Conservation (phyloP, 1,140 invertebrate species). For the Drosophila nasuta region DNA sequence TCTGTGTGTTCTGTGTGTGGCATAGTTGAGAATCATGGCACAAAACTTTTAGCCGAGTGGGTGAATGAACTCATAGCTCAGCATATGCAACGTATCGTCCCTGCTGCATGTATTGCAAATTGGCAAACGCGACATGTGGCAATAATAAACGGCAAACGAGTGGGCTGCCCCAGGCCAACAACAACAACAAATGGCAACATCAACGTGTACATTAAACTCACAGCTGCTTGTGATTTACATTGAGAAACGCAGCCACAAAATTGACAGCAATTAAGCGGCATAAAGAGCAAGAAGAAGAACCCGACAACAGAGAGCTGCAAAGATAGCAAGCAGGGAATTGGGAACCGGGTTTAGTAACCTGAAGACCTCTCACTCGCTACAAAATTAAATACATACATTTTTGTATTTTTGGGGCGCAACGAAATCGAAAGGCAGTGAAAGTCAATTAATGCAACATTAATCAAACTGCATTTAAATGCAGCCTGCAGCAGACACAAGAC, state of each 20-base stretch:
- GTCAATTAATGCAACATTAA: constrained; percentile 81
- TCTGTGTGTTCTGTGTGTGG: constrained; percentile 24
- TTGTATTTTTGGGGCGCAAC: background rate
- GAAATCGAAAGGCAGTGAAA: constrained; percentile 64
- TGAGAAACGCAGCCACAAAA: constrained; percentile 24
- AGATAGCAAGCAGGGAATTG: too few relatives aligned
- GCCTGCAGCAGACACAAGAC: constrained; percentile 19
- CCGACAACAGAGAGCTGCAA: too few relatives aligned
- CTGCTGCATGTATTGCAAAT: constrained; percentile 35
- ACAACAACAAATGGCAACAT: background rate
- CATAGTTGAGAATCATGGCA: constrained; percentile 42
- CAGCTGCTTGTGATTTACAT: constrained; percentile 52
- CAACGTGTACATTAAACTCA: constrained; percentile 9
- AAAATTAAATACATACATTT: background rate
- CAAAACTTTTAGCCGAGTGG: constrained; percentile 25
- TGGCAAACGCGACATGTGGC: constrained; percentile 52
- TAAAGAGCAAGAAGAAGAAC: background rate
- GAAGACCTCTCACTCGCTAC: constrained; percentile 1
- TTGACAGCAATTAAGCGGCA: constrained; percentile 28
- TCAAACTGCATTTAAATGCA: constrained; percentile 69
- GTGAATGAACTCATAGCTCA: constrained; percentile 21
- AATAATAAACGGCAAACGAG: constrained; percentile 44
- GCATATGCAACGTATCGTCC: background rate
- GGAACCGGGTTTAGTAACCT: constrained; percentile 9
- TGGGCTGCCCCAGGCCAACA: constrained; percentile 20